Conservation (phyloP, 2,888 invertebrate genomes). For the Syrista parreyssii region DNA sequence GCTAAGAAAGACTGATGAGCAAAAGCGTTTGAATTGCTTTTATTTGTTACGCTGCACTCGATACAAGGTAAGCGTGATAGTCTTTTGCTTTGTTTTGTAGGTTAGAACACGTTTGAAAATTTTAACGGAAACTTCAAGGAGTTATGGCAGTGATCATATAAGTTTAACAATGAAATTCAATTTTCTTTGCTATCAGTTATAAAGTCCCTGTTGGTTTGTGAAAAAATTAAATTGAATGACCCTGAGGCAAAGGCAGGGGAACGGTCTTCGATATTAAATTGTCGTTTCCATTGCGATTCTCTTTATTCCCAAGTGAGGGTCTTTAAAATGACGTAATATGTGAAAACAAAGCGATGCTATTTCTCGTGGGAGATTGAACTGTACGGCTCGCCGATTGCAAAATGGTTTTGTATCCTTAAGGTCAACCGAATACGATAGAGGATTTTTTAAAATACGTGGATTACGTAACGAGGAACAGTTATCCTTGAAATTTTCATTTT, state of each 20-base stretch:
- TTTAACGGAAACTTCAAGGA: neutral
- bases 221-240: neutral
- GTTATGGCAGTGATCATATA: neutral
- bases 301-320: neutral
- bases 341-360: neutral
- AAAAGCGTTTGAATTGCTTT: neutral
- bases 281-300: constrained; percentile 37
- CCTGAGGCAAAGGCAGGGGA: neutral
- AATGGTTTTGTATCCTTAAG: neutral
- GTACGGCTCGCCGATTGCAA: neutral
- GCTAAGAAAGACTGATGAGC: neutral
- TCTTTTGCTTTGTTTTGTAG: neutral
- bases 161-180: neutral
- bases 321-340: neutral
- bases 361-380: neutral
- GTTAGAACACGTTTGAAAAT: neutral
- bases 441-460: neutral
- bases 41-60: neutral
- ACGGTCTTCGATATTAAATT: constrained; percentile 36
- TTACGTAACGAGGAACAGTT: neutral
- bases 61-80: neutral
- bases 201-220: neutral
- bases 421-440: neutral
- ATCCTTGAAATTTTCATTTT: neutral
- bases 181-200: neutral